Base-by-base conservation (phyloP, 2,888 invertebrate species). In the Toxonevra muliebris region DNA sequence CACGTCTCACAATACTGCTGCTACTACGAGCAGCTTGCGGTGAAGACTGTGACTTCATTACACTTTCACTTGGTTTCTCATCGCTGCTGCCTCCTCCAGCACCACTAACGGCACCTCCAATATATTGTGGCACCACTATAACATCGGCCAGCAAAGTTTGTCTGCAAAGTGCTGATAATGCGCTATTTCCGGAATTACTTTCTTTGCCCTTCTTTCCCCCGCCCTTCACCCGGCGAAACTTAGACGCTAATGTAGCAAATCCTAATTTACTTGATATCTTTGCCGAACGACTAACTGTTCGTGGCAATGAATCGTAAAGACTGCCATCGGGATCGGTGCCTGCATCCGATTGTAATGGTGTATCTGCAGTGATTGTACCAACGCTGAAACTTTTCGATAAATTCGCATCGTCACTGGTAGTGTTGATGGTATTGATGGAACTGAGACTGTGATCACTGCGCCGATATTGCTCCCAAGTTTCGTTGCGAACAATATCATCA, bases 321-420 rank as follows among this genome's bases (percentile, higher is more conserved):
- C 86, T 85, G 5, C 80, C 78, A 45, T 81, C 80, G 50, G 76
- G 77, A 66, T 82, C 82, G 2, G 83, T 82, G 4, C 79, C 78
- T 9, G 74, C 66, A 48, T 74, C 74, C 15, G 75, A 75, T 58
- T 70, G 71, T 12, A 70, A 71, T 1, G 74, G 71, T n/a, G 62
- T 63, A 52, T 71, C 71, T 4, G 70, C 76, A 17, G 72, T 90
- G 66, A 93, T 91, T 89, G 93, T 92, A n/a, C 92, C 92, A 0
- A 90, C 92, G 72, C 93, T 93, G 0, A 91, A 90, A 42, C 92
- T 92, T 76, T 93, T 91, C 0, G 90, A 88, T n/a, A 92, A 82
- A 10, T 86, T 74, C 17, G 40, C 20, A 9, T 71, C 71, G 15
- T 73, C 74, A 50, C 70, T 58, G 30, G 72, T 71, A 0, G 87